Percentiles rank a stretch among this genome's conserved stretches.
Conservation (phyloP, 2,113 vertebrate genomes). For the Seriola quinqueradiata region DNA sequence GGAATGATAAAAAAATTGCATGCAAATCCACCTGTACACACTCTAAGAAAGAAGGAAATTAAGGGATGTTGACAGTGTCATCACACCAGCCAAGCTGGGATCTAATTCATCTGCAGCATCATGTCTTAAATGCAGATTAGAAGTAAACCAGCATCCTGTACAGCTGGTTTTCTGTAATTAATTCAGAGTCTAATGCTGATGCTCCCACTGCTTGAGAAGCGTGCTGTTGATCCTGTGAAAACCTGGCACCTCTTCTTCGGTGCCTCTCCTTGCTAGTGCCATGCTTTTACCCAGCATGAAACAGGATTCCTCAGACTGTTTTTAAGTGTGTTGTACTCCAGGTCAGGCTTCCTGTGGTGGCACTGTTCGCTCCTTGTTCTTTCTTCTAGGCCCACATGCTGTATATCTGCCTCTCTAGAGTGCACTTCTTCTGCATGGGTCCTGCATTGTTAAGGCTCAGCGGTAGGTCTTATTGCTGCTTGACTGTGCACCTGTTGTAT, state of each 20-base stretch:
- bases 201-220: background rate
- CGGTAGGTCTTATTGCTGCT: background rate
- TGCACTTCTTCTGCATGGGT: constrained; percentile 72
- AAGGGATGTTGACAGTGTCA: constrained; percentile 61
- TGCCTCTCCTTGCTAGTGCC: background rate
- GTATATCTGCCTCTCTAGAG: constrained; percentile 41
- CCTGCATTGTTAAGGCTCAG: constrained; percentile 52
- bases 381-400: constrained; percentile 50
- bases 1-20: constrained; percentile 70
- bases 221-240: constrained; percentile 42
- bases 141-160: background rate
- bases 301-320: constrained; percentile 41
- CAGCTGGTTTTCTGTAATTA: constrained; percentile 13
- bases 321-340: constrained; percentile 33
- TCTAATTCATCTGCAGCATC: constrained; percentile 11
- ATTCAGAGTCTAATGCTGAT: background rate
- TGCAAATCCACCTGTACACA: constrained; percentile 63
- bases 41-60: constrained; percentile 1
- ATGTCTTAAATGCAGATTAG: background rate
- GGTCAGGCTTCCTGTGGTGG: constrained; percentile 65
- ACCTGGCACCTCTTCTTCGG: background rate
- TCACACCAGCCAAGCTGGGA: constrained; percentile 45
- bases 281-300: constrained; percentile 33
- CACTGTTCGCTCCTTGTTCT: constrained; percentile 66
- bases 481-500: constrained; percentile 49